phyloP scores from a whole-genome alignment of 2,888 invertebrate genomes.

The Endomychus coccineus region DNA sequence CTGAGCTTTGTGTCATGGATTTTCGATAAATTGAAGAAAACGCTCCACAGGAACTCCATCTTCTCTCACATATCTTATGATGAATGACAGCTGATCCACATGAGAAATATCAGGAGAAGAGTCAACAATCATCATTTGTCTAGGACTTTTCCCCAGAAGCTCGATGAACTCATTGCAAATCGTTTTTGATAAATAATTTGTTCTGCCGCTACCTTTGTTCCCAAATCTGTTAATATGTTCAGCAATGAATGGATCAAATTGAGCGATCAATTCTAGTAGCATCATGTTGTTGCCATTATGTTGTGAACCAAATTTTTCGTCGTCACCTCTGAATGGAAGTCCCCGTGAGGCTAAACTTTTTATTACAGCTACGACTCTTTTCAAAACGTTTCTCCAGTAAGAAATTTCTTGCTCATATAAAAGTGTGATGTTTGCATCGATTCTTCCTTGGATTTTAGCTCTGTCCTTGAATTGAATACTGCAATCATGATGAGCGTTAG shows the following conservation, averaged over 20 bases:
- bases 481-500: conserved; percentile 1
- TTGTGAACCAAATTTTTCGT: conserved; percentile 25
- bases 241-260: conserved; percentile 31
- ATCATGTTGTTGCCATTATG: conserved; percentile 30
- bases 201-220: not conserved
- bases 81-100: not conserved
- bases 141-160: too few relatives aligned
- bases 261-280: conserved; percentile 26
- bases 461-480: not conserved
- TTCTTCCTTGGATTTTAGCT: conserved; percentile 6
- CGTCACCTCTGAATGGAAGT: conserved; percentile 19
- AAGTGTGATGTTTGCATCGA: conserved; percentile 12
- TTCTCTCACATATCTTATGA: too few relatives aligned
- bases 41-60: not conserved
- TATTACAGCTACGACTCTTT: conserved; percentile 22
- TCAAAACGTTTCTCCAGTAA: conserved; percentile 28
- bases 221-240: conserved; percentile 21
- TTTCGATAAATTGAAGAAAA: conserved; percentile 2
- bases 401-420: conserved; percentile 17
- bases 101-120: too few relatives aligned
- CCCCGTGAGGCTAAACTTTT: conserved; percentile 19
- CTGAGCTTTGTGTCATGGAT: not conserved
- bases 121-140: too few relatives aligned
- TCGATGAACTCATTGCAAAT: not conserved
- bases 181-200: conserved; percentile 1